Evolutionary conservation across 2,113 vertebrate genomes (phyloP), one percentile per base, ranked within the genome.

Genomic region (Pyxicephalus adspersus): DNA sequence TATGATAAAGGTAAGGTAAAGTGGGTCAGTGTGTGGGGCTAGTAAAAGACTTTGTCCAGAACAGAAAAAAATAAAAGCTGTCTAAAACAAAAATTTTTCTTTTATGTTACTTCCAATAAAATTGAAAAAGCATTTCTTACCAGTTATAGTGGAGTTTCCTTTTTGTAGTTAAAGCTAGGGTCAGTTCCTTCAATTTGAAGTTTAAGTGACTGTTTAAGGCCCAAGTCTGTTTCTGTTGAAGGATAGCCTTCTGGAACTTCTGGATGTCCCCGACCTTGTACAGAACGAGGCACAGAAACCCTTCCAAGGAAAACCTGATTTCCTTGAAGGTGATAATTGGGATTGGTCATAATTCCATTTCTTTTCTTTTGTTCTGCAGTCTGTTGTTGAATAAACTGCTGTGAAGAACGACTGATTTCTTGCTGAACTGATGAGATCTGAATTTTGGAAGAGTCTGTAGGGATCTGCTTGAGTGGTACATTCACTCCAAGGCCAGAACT

Each of bases 121-220:
- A 23, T 5, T 9, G 16, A 5, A 16, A n/a, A 64, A 76, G n/a
- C 50, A 28, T 22, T 25, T 1, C 20, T 90, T 94, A 96, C 95
- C 95, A 92, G 90, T 94, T 95, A 99, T 83, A 99, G 92, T 0
- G 98, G 98, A 0, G 97, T 99, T 89, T 99, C 98, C 90, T 99
- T 99, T 88, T 99, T 99, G 88, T 98, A 98, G 92, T 95, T 98
- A 87, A 97, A 97, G 78, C 95, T 94, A 6, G 96, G 92, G 86
- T 98, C 97, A 0, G 95, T 91, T 83, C 95, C 95, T 87, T 98
- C 97, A 68, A 98, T 94, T 88, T 99, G 98, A 83, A 99, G 95
- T 92, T 97, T 97, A 88, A 99, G 94, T 90, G 97, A 95, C 95
- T 99, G 96, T 91, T 99, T 99, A 92, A 99, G 96, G 94, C 95